These are phyloP conservation scores for Himalopsyche kuldschensis DNA, from an alignment of 2,888 invertebrate genomes.

Conservation along the genomic window DNA sequence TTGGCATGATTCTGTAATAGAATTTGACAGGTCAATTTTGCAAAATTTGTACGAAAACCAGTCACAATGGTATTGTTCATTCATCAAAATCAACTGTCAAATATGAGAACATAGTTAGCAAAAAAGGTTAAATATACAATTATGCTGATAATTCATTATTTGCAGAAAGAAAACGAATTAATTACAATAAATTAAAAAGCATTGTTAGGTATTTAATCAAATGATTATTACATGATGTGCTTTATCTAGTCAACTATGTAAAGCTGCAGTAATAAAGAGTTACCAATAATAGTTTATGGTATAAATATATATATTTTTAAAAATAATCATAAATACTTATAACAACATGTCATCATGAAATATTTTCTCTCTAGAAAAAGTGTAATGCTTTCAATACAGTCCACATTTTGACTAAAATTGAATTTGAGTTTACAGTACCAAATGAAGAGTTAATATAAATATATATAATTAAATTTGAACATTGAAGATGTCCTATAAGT, in stretches of 20 bases:
- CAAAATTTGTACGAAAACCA: not conserved
- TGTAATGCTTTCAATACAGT: too few species aligned
- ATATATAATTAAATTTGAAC: too few species aligned
- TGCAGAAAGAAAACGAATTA: not conserved
- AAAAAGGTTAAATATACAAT: not conserved
- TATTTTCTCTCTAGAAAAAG: too few species aligned
- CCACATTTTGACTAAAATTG: too few species aligned
- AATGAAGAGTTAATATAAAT: too few species aligned
- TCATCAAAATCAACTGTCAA: not conserved
- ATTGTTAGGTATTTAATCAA: not conserved
- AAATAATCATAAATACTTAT: too few species aligned
- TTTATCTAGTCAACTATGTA: not conserved
- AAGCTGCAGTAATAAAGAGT: not conserved
- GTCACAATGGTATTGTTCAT: not conserved
- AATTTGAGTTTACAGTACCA: too few species aligned
- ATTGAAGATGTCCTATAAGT: too few species aligned
- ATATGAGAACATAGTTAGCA: not conserved
- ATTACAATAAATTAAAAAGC: not conserved
- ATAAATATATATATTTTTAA: not conserved
- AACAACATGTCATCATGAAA: too few species aligned
- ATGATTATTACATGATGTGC: not conserved
- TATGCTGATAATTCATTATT: not conserved
- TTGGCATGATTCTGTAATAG: not conserved
- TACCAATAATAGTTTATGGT: not conserved
- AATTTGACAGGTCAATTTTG: not conserved